Evolutionary conservation across 2,113 vertebrate genomes (phyloP).

Genomic region (Ceratotherium simum): DNA sequence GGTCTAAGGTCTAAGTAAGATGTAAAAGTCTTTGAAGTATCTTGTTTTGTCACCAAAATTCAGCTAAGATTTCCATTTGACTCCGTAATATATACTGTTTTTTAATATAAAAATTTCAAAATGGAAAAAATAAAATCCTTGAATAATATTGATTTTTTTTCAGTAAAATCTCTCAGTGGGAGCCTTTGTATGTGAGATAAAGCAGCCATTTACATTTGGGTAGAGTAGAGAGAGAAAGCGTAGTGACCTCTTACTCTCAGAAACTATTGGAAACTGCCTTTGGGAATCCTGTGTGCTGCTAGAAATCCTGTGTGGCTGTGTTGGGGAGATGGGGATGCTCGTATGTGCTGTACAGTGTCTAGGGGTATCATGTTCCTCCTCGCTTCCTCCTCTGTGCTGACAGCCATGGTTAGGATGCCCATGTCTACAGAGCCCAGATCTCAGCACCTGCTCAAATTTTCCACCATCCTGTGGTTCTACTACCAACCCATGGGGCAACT

Average conservation of each 20-base stretch:
- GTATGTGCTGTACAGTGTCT: fast-evolving
- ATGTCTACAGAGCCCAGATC: background rate
- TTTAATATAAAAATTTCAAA: background rate
- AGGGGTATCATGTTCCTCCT: fast-evolving
- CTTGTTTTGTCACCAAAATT: background rate
- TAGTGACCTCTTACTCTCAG: background rate
- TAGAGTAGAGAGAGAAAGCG: background rate
- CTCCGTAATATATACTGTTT: background rate
- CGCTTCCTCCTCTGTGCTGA: background rate
- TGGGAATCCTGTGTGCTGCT: background rate
- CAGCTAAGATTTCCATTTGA: background rate
- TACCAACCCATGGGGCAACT: background rate
- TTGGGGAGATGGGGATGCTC: too few relatives aligned
- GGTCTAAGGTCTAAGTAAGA: background rate
- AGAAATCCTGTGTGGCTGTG: too few relatives aligned
- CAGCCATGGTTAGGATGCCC: background rate
- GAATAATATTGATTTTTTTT: background rate
- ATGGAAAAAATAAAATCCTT: background rate
- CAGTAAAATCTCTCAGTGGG: background rate
- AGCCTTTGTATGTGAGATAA: background rate
- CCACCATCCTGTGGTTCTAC: background rate
- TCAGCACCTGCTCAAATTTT: background rate
- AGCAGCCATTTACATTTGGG: background rate
- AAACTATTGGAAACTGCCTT: background rate
- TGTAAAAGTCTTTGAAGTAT: background rate